Evolutionary conservation across 2,797 vertebrate species (phyloP).

Genomic region (Bradypus variegatus): DNA sequence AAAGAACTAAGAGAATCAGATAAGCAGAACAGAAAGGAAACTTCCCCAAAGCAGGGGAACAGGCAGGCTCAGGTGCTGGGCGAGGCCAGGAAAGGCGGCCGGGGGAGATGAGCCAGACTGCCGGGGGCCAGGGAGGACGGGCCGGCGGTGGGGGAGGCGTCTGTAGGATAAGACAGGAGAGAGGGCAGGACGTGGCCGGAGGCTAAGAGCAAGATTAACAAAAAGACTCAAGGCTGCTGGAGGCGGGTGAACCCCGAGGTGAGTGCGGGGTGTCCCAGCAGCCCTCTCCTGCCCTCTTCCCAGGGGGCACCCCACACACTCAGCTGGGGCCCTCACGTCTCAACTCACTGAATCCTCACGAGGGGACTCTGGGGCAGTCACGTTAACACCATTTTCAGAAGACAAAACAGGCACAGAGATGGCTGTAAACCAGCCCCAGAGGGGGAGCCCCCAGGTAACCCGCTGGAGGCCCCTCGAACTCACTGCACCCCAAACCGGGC

Average conservation of each 20-base stretch:
- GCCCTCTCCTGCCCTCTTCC: accelerated
- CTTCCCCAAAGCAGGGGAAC: background rate
- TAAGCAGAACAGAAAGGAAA: background rate
- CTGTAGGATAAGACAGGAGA: background rate
- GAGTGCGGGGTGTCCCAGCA: background rate
- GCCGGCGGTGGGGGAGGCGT: background rate
- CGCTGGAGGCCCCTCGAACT: background rate
- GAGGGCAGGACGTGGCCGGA: background rate
- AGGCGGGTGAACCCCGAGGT: background rate
- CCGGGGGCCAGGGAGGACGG: background rate
- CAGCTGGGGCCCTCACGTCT: accelerated
- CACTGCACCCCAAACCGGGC: background rate
- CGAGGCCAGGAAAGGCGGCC: no score
- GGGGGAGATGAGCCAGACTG: background rate
- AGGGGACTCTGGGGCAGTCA: accelerated
- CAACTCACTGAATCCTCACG: accelerated
- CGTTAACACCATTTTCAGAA: no score
- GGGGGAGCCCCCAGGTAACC: background rate
- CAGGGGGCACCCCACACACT: accelerated
- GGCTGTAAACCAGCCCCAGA: background rate
- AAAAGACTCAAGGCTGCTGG: background rate
- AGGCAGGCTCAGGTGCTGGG: background rate
- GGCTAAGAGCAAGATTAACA: background rate
- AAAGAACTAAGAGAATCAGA: background rate
- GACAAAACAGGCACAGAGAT: background rate